Percentiles rank a stretch among this genome's conserved stretches.
Evolutionary conservation across 2,797 vertebrate genomes (phyloP).

Genomic region (Anguilla marmorata): DNA sequence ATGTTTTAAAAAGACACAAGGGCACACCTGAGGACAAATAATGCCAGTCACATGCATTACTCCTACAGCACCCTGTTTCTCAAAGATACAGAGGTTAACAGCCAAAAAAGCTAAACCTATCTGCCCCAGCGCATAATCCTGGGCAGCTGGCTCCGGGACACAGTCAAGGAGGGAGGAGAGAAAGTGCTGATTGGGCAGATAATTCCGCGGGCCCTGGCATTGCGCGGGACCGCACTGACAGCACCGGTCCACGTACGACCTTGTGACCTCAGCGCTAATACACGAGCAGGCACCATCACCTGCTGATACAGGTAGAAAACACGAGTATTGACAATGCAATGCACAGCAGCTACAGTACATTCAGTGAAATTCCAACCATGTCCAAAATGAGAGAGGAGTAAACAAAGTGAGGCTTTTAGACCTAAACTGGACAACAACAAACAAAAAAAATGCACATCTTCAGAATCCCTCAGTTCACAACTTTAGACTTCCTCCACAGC

Average conservation of each 20-base stretch:
- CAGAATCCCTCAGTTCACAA: neutral
- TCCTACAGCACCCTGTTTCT: neutral
- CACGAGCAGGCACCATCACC: neutral
- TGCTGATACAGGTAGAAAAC: neutral
- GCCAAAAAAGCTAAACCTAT: neutral
- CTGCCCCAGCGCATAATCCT: neutral
- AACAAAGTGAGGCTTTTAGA: neutral
- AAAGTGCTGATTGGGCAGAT: slow-evolving; percentile 8
- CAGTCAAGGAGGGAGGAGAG: neutral
- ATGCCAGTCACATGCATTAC: neutral
- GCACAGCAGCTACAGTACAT: neutral
- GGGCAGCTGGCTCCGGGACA: neutral
- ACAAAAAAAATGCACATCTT: neutral
- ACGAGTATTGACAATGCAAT: neutral
- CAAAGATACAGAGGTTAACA: neutral
- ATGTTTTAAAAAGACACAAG: neutral
- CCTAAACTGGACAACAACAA: neutral
- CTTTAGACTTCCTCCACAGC: no score
- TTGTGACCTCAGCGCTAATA: neutral
- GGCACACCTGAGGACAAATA: neutral
- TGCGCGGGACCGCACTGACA: neutral
- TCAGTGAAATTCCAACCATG: neutral
- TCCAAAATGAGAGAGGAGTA: neutral
- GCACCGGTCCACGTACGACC: neutral
- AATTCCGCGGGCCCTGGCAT: neutral